phyloP scores from a whole-genome alignment of 2,888 invertebrate genomes.

The Idaea dimidiata region DNA sequence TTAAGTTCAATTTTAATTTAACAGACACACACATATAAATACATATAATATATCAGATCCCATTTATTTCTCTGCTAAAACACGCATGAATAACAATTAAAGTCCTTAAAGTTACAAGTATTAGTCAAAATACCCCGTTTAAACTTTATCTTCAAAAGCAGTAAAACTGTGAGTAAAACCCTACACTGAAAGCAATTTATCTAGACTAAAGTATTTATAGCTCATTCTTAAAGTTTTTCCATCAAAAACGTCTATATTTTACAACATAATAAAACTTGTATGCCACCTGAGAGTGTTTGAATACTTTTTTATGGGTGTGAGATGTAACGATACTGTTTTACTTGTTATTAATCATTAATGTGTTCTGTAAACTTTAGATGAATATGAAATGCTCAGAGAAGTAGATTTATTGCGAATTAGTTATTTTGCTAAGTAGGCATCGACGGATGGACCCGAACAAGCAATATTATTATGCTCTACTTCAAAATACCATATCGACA shows the following conservation, averaged over 20 bases:
- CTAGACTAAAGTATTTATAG: conserved; percentile 1
- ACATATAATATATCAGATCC: too few species aligned
- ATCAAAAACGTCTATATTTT: neutral
- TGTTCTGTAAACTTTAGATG: neutral
- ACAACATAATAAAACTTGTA: neutral
- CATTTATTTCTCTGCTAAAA: too few species aligned
- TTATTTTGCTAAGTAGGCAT: too few species aligned
- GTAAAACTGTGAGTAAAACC: neutral
- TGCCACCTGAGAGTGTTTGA: neutral
- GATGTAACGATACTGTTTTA: neutral
- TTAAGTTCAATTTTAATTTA: too few species aligned
- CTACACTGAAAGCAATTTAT: neutral
- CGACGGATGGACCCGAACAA: too few species aligned
- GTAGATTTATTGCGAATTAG: too few species aligned
- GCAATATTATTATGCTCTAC: too few species aligned
- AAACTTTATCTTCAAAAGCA: neutral
- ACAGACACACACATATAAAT: too few species aligned
- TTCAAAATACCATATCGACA: too few species aligned
- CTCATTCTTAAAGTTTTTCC: neutral
- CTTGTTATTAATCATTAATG: neutral
- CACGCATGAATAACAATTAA: too few species aligned
- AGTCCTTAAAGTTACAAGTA: too few species aligned
- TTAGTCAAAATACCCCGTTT: neutral
- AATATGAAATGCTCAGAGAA: neutral
- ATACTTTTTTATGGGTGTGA: neutral